A percentile compares a stretch with the other conserved stretches of the same genome.
These are phyloP conservation scores for Peromyscus eremicus DNA, from an alignment of 2,797 vertebrate genomes.

Conservation along the genomic window DNA sequence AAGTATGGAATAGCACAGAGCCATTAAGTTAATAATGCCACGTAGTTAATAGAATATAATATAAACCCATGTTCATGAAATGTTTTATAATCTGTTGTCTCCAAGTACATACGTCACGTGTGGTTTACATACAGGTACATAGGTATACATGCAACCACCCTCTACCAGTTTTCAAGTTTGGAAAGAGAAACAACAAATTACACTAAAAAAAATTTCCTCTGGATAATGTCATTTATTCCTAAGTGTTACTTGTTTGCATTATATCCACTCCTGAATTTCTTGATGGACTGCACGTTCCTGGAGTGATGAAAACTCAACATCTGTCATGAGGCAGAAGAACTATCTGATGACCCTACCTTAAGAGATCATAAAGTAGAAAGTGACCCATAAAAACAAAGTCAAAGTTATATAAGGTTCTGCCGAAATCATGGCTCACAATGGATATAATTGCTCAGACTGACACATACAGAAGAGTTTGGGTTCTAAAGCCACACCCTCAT, in stretches of 20 bases:
- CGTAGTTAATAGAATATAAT: not conserved
- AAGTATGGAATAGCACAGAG: not conserved
- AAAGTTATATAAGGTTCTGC: constrained; percentile 85
- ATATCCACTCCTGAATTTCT: not conserved
- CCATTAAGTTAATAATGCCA: not conserved
- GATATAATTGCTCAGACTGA: constrained; percentile 26
- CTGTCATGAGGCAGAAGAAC: constrained; percentile 59
- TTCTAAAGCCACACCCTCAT: constrained; percentile 14
- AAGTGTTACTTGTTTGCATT: not conserved
- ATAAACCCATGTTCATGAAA: constrained; percentile 19
- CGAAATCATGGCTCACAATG: constrained; percentile 83
- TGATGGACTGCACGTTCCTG: not conserved
- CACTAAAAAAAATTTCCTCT: not conserved
- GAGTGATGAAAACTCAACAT: constrained; percentile 5
- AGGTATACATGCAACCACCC: not conserved
- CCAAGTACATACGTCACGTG: not conserved
- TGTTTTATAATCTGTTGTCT: not conserved
- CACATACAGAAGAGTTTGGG: not conserved
- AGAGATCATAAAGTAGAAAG: constrained; percentile 81
- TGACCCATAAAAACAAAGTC: constrained; percentile 81
- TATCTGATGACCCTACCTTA: constrained; percentile 70
- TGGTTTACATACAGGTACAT: not conserved
- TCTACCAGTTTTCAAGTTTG: constrained; percentile 31
- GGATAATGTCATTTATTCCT: not conserved
- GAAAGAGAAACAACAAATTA: constrained; percentile 38